Base-by-base conservation (phyloP, 2,888 invertebrate species). In the Pyrrhosoma nymphula region DNA sequence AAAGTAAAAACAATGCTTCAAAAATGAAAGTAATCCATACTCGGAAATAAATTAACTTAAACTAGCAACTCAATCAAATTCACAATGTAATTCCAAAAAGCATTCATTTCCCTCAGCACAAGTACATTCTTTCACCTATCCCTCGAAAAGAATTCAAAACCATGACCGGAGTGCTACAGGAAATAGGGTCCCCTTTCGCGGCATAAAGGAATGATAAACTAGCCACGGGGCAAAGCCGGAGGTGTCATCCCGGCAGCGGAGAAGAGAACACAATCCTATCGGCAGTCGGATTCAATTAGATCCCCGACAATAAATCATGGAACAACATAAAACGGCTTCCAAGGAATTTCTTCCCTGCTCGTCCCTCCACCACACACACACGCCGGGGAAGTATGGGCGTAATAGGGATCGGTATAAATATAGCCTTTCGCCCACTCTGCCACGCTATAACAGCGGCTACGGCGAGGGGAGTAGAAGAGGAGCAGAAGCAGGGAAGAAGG, bases 401-500 rank as follows among this genome's bases (percentile, higher is more conserved):
- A 91, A 91, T 35, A 91, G 60, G 91, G 35, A 69, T 63, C 91
- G 91, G 63, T 63, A 91, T 63, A 63, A 91, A 63, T 39, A 91
- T 20, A 91, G n/a, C 20, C 91, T 63, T 91, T 91, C 91, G 63
- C 91, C 91, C 60, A 69, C 63, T 91, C 30, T 63, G 91, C 91
- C 91, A 69, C 91, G 16, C 60, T 60, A 47, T 56, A 56, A 39
- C 60, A 69, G 69, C 69, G n/a, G 69, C 26, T 6, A 26, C 69
- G 26, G 69, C 69, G 69, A 23, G 12, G 69, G 26, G 69, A 69
- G 69, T 3, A 26, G 26, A 12, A n/a, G 69, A n/a, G n/a, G n/a
- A n/a, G n/a, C n/a, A n/a, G 69, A 20, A 69, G 69, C 8, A 26
- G 26, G n/a, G n/a, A 26, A 23, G 69, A 8, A 26, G 23, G n/a